Evolutionary conservation across 2,888 invertebrate species (phyloP), one percentile per base, ranked within the genome.

Genomic region (Ecliptopera silaceata): DNA sequence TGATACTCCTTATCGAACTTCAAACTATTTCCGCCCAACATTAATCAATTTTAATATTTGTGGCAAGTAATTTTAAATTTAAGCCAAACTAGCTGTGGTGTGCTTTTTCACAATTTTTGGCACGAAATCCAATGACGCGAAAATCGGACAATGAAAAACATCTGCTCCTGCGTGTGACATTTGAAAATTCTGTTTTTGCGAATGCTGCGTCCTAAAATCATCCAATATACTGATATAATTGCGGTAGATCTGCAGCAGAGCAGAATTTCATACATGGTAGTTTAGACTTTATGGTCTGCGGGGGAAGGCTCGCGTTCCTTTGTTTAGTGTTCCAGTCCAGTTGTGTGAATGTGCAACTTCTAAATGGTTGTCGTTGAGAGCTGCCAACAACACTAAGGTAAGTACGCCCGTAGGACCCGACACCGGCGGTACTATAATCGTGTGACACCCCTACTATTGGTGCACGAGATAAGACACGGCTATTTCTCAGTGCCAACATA

Each of bases 371-470:
- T 63, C 63, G 47, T 61, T 63, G 60, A 65, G 63, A 71, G 69
- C 68, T 72, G 70, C 67, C 69, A 70, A 65, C 56, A 59, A 65
- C 66, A 66, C 61, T 67, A 60, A 71, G 66, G 68, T 69, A 64
- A 73, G 68, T 64, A 71, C 72, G 61, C 71, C 70, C 70, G 59
- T 57, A 74, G 71, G 75, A 72, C 64, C 61, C 48, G 55, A 59
- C 42, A 31, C 49, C 13, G 29, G 32, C 20, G 59, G 59, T 61
- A 59, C 61, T 61, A 64, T 53, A 57, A 46, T 20, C 18, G 34
- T 58, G 42, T 56, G 59, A 61, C 61, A 59, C 64, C 61, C 54
- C 50, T 65, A 63, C 67, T 62, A 64, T 61, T 60, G 51, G 42
- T 54, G 31, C 53, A 42, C 42, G 26, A 44, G 32, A 46, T 51